Evolutionary conservation across 2,888 invertebrate species (phyloP).

Genomic region (Agonopterix heracliana): DNA sequence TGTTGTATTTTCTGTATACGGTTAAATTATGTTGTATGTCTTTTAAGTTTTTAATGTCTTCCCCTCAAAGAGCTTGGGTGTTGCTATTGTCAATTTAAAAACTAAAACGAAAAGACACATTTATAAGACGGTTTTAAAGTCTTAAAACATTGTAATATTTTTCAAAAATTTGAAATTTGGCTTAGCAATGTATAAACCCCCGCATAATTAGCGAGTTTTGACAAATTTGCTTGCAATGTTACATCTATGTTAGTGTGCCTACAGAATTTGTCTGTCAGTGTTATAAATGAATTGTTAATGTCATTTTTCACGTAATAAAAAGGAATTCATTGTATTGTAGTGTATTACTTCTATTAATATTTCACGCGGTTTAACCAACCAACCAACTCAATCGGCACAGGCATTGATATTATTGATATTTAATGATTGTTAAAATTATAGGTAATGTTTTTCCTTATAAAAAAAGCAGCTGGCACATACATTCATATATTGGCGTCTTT

Average conservation of each 20-base stretch:
- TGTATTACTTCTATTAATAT: slow-evolving; percentile 20
- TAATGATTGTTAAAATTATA: too few species aligned
- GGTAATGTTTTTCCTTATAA: too few species aligned
- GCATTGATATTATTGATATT: too few species aligned
- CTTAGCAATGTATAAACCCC: not conserved
- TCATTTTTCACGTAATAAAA: slow-evolving; percentile 61
- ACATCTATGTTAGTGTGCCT: slow-evolving; percentile 39
- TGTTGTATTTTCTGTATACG: not conserved
- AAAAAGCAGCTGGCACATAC: too few species aligned
- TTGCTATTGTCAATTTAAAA: not conserved
- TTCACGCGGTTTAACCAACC: too few species aligned
- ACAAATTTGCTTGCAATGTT: slow-evolving; percentile 7
- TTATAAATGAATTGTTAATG: slow-evolving; percentile 45
- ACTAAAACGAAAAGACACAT: not conserved
- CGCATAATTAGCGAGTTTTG: too few species aligned
- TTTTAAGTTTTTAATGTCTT: not conserved
- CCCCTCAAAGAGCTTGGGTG: not conserved
- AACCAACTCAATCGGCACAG: too few species aligned
- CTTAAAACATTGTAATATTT: not conserved
- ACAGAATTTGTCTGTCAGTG: slow-evolving; percentile 44
- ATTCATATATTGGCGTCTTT: too few species aligned
- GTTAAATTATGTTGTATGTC: not conserved
- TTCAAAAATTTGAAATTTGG: not conserved
- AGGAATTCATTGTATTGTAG: slow-evolving; percentile 57
- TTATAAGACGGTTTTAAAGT: not conserved